A percentile compares a stretch with the other conserved stretches of the same genome.
Evolutionary conservation across 2,113 vertebrate genomes (phyloP).

Genomic region (Entomyzon cyanotis): DNA sequence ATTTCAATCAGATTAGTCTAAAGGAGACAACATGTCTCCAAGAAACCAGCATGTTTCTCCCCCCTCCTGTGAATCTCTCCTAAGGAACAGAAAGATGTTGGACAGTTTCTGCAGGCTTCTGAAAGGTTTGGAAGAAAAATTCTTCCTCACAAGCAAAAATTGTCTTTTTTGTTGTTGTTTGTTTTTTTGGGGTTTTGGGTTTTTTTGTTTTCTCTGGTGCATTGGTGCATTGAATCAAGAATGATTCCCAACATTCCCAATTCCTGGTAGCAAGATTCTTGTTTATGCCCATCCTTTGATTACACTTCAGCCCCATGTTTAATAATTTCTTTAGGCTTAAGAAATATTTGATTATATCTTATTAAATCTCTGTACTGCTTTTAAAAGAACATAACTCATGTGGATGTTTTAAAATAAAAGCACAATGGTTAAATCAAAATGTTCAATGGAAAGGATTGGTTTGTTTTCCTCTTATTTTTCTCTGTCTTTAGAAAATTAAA

Average conservation of each 20-base stretch:
- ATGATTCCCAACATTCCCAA: neutral
- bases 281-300: neutral
- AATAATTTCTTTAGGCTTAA: neutral
- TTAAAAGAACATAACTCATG: neutral
- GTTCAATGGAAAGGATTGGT: neutral
- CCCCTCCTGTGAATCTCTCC: neutral
- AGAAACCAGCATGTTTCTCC: neutral
- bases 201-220: neutral
- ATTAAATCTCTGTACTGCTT: neutral
- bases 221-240: neutral
- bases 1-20: neutral
- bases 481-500: neutral
- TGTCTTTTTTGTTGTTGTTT: too few species aligned
- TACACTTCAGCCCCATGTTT: neutral
- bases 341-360: neutral
- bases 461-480: neutral
- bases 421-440: neutral
- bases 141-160: neutral
- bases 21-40: neutral
- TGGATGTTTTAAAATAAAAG: neutral
- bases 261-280: neutral
- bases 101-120: neutral
- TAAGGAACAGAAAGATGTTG: neutral
- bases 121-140: neutral
- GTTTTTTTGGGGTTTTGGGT: too few species aligned